Evolutionary conservation across 1,140 invertebrate genomes (phyloP), one percentile per base, ranked within the genome.

Genomic region (Pemphigus obesinymphae): DNA sequence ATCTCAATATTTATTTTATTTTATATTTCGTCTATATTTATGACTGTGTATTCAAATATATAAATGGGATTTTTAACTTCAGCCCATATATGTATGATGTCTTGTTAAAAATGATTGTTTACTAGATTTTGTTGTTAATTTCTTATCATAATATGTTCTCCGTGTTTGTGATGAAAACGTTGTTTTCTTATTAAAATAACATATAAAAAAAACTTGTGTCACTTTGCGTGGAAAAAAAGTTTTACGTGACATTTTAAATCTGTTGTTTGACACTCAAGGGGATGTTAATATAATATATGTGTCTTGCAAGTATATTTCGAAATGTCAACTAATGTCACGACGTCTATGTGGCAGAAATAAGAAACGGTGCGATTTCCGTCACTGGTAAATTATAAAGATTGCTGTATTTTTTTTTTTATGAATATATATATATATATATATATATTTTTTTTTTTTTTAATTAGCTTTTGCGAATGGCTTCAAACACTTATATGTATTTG

Each of bases 271-370:
- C 23, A 6, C 23, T 58, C 23, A 61, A 61, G 23, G 34, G 34
- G 37, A 43, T 40, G 55, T 31, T 45, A 53, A n/a, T n/a, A n/a
- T n/a, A n/a, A n/a, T n/a, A n/a, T n/a, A n/a, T n/a, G 53, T 37
- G 37, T 80, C 55, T 80, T 45, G 11, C n/a, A 58, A 76, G 76
- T 31, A 31, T 40, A 43, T 29, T 63, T 17, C 40, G 17, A 80
- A 80, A 80, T 80, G 76, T 61, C 76, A 80, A 80, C 76, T 80
- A 80, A 80, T 80, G 76, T 80, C 76, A 80, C 23, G 8, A 73
- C 8, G 43, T 29, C 17, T 17, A 23, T 66, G 15, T 1, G 6
- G n/a, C 5, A 13, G 34, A 70, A 70, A n/a, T n/a, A 70, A 70
- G 4, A 43, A 43, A 70, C 23, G 34, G 3, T 23, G n/a, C 26